Evolutionary conservation across 2,113 vertebrate genomes (phyloP), one percentile per base, ranked within the genome.

Genomic region (Plestiodon gilberti): DNA sequence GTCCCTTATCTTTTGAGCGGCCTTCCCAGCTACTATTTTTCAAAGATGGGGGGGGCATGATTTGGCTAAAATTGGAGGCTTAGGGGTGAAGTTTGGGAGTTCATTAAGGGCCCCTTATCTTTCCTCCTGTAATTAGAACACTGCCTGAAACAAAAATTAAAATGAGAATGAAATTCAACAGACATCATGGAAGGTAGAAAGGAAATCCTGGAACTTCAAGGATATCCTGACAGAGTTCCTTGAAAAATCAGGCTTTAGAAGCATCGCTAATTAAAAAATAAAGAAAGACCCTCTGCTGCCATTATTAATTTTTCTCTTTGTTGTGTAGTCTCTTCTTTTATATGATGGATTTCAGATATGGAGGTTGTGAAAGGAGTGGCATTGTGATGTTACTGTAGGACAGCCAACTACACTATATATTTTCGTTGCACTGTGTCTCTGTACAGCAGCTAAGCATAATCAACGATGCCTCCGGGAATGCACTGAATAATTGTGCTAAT

Each of bases 401-500:
- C 93, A 88, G 40, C 55, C 91, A 83, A 92, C 83, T 93, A 18
- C 79, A 92, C 88, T 76, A 71, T 69, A 82, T 89, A 87, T 89
- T 96, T 93, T 59, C 9, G 88, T 95, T 93, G 81, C 90, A 78
- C 22, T 75, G 43, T 77, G 84, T 95, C 67, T 74, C 87, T 92
- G 80, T 87, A 89, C 87, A 93, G 87, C 82, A 2, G 85, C 92
- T 92, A 93, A 92, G 92, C 90, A 93, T 93, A 94, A 95, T 94
- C 84, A 94, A 92, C 77, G 78, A n/a, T 94, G 85, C 91, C 91
- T 94, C 93, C 82, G 92, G 86, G 94, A 94, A 93, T 92, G 78
- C 91, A 93, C 93, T 94, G 95, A 92, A 95, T 96, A 95, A 95
- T 95, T 96, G 94, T 96, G 86, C 90, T 96, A 93, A 94, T 95